phyloP scores from a whole-genome alignment of 2,888 invertebrate species.

The Lydus trimaculatus region DNA sequence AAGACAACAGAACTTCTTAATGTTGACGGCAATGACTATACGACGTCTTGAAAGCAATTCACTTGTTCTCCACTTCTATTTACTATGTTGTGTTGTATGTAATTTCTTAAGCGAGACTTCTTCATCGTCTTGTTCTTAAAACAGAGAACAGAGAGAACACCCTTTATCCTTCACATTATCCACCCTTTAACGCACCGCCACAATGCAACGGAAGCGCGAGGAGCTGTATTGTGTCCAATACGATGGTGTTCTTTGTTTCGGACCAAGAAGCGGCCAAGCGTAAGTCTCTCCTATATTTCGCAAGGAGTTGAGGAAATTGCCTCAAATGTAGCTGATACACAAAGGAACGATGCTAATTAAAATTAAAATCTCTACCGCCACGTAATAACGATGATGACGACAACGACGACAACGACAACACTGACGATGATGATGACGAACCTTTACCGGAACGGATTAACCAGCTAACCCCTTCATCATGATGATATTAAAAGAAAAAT shows the following conservation, averaged over 20 bases:
- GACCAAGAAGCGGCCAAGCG: constrained; percentile 56
- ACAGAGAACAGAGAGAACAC: constrained; percentile 28
- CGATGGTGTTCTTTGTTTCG: constrained; percentile 55
- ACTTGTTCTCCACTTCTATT: background rate
- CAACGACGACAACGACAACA: background rate
- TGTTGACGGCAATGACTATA: background rate
- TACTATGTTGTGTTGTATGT: constrained; percentile 8
- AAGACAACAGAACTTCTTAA: background rate
- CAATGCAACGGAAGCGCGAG: constrained; percentile 61
- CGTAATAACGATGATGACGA: constrained; percentile 31
- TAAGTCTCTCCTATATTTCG: constrained; percentile 45
- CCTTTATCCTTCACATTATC: constrained; percentile 57
- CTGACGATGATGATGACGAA: background rate
- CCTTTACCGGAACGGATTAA: background rate
- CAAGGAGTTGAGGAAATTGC: constrained; percentile 58
- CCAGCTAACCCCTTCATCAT: background rate
- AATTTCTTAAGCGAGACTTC: constrained; percentile 30
- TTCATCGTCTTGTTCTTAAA: constrained; percentile 22
- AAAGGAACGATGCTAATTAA: constrained; percentile 58
- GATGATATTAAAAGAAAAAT: constrained; percentile 4
- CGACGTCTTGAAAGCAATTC: background rate
- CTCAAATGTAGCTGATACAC: constrained; percentile 57
- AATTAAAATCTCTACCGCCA: constrained; percentile 54
- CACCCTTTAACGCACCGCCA: constrained; percentile 62
- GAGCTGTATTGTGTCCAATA: constrained; percentile 61